Conservation (phyloP, 2,113 vertebrate genomes). For the Pomatorhinus ruficollis region DNA sequence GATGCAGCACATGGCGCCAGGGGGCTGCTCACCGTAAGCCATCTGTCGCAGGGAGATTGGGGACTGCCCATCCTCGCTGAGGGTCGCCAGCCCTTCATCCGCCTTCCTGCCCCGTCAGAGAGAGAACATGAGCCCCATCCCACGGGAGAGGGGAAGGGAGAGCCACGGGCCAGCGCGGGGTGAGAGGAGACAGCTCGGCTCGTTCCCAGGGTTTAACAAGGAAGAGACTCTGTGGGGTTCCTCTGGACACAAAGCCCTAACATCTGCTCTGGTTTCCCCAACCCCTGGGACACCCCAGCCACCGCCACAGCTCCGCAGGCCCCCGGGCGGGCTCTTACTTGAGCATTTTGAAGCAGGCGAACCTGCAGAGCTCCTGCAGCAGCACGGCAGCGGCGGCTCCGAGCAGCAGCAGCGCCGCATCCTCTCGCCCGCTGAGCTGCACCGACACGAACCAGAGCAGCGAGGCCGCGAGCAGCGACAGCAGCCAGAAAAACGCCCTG, state of each 20-base stretch:
- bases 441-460: conserved; percentile 75
- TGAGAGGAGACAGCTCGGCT: fast-evolving
- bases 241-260: background rate
- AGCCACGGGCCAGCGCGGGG: fast-evolving
- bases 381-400: conserved; percentile 77
- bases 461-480: conserved; percentile 75
- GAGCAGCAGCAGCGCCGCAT: conserved; percentile 69
- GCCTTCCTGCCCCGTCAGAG: conserved; percentile 69
- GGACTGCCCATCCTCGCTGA: conserved; percentile 76
- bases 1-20: fast-evolving
- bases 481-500: conserved; percentile 80
- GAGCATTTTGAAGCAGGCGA: conserved; percentile 78
- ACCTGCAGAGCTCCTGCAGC: conserved; percentile 77
- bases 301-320: too few species aligned
- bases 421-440: conserved; percentile 66
- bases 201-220: fast-evolving
- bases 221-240: fast-evolving
- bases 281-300: fast-evolving
- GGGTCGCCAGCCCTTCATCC: conserved; percentile 70
- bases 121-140: background rate
- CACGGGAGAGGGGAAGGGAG: too few species aligned
- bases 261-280: too few species aligned
- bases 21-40: conserved; percentile 76
- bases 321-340: conserved; percentile 65
- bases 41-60: conserved; percentile 77